Conservation (phyloP, 2,888 invertebrate genomes). For the Euplagia quadripunctaria region DNA sequence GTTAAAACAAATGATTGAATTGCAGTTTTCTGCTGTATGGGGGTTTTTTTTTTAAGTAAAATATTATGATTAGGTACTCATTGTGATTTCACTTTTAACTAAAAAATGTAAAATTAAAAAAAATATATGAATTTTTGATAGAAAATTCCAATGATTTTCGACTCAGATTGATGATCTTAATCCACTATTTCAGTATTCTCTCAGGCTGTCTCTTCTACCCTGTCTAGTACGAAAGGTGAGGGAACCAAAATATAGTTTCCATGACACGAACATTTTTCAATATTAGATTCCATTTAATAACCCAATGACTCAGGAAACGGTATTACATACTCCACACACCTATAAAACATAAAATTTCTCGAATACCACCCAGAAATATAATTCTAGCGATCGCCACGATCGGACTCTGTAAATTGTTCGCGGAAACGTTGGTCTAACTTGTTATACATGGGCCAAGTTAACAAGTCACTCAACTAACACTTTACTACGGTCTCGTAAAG, state of each 20-base stretch:
- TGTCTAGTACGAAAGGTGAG: too few relatives aligned
- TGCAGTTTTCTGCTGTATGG: too few relatives aligned
- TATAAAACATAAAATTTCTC: slow-evolving; percentile 36
- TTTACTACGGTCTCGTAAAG: slow-evolving; percentile 25
- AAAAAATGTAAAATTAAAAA: too few relatives aligned
- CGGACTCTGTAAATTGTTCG: slow-evolving; percentile 63
- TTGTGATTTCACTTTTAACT: too few relatives aligned
- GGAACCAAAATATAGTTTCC: background rate
- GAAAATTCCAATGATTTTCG: too few relatives aligned
- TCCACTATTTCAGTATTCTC: too few relatives aligned
- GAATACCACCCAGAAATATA: slow-evolving; percentile 53
- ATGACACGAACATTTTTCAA: background rate
- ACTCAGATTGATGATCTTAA: too few relatives aligned
- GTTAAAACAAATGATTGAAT: too few relatives aligned
- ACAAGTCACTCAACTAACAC: slow-evolving; percentile 15
- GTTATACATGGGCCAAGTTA: slow-evolving; percentile 54
- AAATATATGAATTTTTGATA: too few relatives aligned
- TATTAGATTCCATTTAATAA: background rate
- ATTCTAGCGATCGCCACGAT: slow-evolving; percentile 59
- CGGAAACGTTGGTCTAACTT: slow-evolving; percentile 57
- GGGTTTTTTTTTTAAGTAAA: too few relatives aligned
- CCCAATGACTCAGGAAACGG: background rate
- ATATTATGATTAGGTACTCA: too few relatives aligned
- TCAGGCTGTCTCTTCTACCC: too few relatives aligned
- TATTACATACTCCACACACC: slow-evolving; percentile 1